Percentiles rank a stretch among this genome's conserved stretches.
These are phyloP conservation scores for Engraulis encrasicolus DNA, from an alignment of 2,113 vertebrate genomes.

Conservation along the genomic window DNA sequence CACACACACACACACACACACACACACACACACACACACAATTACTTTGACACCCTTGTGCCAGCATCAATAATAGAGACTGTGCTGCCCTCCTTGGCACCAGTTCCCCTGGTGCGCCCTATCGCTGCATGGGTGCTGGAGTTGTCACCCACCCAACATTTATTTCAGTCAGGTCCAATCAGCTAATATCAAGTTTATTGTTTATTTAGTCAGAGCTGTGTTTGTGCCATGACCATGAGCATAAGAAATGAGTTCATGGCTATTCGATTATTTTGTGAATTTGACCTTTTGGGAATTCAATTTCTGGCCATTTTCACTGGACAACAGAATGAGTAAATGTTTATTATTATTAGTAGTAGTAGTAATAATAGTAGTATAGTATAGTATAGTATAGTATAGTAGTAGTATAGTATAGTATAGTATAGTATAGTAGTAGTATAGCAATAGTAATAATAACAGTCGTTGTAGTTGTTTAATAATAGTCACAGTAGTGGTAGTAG, in stretches of 20 bases:
- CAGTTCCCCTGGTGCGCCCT: background rate
- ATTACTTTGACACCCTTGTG: background rate
- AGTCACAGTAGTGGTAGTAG: too few species aligned
- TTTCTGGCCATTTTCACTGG: background rate
- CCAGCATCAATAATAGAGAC: background rate
- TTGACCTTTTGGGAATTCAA: too few species aligned
- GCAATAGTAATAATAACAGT: too few species aligned
- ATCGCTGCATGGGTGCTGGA: background rate
- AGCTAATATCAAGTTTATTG: background rate
- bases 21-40: conserved; percentile 1
- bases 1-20: background rate
- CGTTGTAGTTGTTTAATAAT: too few species aligned
- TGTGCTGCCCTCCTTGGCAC: background rate
- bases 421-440: too few species aligned
- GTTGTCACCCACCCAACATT: conserved; percentile 22
- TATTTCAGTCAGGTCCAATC: conserved; percentile 24
- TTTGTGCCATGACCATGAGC: conserved; percentile 1
- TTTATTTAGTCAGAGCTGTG: background rate
- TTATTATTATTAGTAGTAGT: too few species aligned
- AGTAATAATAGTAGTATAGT: too few species aligned
- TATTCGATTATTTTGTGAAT: background rate
- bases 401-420: too few species aligned
- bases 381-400: too few species aligned
- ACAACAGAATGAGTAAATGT: background rate
- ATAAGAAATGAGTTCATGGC: background rate